Conservation (phyloP, 2,113 vertebrate genomes). For the Theristicus caerulescens region DNA sequence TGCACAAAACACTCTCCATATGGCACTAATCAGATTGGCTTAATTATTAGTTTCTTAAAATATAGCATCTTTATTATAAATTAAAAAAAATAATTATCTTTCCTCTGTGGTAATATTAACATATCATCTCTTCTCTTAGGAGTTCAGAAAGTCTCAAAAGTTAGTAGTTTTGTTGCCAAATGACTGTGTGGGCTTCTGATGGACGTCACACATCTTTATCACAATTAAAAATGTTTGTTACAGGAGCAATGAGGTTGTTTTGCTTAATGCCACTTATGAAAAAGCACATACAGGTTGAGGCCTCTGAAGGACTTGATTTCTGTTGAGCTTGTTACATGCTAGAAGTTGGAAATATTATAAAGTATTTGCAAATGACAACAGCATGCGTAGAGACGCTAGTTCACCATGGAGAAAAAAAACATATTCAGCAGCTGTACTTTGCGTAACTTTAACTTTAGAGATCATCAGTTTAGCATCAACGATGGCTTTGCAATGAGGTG, state of each 20-base stretch:
- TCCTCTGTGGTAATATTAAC: constrained; percentile 21
- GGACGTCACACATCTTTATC: not conserved
- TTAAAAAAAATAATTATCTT: constrained; percentile 6
- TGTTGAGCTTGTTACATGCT: not conserved
- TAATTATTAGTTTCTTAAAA: constrained; percentile 70
- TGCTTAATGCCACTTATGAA: not conserved
- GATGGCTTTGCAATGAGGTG: not conserved
- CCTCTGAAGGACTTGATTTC: not conserved
- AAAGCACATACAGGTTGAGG: not conserved
- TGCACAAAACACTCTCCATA: constrained; percentile 61
- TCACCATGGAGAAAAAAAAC: not conserved
- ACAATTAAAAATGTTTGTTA: constrained; percentile 1
- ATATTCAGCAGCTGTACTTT: not conserved
- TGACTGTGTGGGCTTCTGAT: not conserved
- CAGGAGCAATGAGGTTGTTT: not conserved
- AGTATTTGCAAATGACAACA: not conserved
- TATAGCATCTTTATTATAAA: constrained; percentile 60
- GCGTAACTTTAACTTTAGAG: not conserved
- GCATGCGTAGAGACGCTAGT: not conserved
- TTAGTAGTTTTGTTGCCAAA: constrained; percentile 38
- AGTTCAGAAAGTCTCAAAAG: constrained; percentile 38
- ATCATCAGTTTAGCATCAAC: not conserved
- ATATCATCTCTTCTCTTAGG: constrained; percentile 23
- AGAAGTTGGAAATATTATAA: not conserved
- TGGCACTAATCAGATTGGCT: constrained; percentile 70